Evolutionary conservation across 2,113 vertebrate genomes (phyloP), one percentile per base, ranked within the genome.

Genomic region (Pantherophis guttatus): DNA sequence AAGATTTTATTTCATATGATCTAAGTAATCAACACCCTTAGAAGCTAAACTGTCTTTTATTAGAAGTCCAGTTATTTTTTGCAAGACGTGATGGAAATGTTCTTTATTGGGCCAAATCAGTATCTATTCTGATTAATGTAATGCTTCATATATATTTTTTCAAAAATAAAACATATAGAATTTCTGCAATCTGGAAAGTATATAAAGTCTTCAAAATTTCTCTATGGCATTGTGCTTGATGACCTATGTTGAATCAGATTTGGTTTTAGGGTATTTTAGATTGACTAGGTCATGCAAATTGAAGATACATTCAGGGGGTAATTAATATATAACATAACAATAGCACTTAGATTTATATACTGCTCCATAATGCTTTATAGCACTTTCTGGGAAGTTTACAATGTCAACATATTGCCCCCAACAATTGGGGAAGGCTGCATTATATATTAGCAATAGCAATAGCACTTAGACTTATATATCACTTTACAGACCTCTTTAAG

Each of bases 321-420:
- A 95, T 90, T 90, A 87, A 93, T 89, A 93, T 59, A 95, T 94
- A 95, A 96, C 95, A 65, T 29, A 5, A 26, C 11, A 65, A 13
- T n/a, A 65, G 26, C 26, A 65, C 62, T 62, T 62, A 62, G 59
- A 62, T 3, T 26, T 62, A 62, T 26, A 62, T 62, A 11, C 24
- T 4, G 24, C 24, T 70, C 29, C 29, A 70, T 13, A 70, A 29
- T 70, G 29, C 29, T 70, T 70, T 70, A 2, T 12, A 70, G 62
- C 1, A 13, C 23, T n/a, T 24, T 70, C 62, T 70, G 62, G 29
- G 29, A 13, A n/a, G 4, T n/a, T 70, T n/a, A 70, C 26, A 70
- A 6, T n/a, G 29, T n/a, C 62, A n/a, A 11, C 13, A n/a, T n/a
- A 65, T 65, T 65, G 29, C 29, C 29, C 26, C 26, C 26, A 65